Conservation (phyloP, 2,797 vertebrate species). For the Poecilia gillii region DNA sequence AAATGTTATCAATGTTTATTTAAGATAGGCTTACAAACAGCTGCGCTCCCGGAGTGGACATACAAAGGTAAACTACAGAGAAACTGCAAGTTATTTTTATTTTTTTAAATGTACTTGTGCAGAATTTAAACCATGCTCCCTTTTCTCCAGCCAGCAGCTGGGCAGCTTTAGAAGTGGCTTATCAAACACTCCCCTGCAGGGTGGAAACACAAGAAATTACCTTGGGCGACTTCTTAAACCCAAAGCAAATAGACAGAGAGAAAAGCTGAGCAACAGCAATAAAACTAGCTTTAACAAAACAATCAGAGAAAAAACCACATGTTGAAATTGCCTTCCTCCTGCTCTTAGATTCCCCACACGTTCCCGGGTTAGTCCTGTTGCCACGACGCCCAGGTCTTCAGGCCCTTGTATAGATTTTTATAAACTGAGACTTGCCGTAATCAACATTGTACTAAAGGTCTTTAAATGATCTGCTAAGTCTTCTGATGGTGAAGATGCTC, state of each 20-base stretch:
- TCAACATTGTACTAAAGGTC: slow-evolving; percentile 70
- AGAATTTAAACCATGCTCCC: slow-evolving; percentile 60
- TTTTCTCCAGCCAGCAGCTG: slow-evolving; percentile 39
- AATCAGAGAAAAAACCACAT: slow-evolving; percentile 62
- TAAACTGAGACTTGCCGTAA: slow-evolving; percentile 57
- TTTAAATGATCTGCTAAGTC: slow-evolving; percentile 78
- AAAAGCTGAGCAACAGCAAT: slow-evolving; percentile 75
- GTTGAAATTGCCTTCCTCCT: slow-evolving; percentile 64
- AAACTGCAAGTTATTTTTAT: slow-evolving; percentile 48
- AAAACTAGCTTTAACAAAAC: slow-evolving; percentile 76
- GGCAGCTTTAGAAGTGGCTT: slow-evolving; percentile 60
- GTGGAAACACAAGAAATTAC: slow-evolving; percentile 72
- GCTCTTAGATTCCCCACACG: slow-evolving; percentile 61
- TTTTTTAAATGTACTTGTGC: slow-evolving; percentile 46
- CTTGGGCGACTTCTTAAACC: slow-evolving; percentile 72
- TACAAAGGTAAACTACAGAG: slow-evolving; percentile 64
- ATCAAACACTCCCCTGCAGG: slow-evolving; percentile 67
- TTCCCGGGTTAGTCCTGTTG: slow-evolving; percentile 40
- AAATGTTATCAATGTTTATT: slow-evolving; percentile 67
- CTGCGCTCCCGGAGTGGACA: slow-evolving; percentile 54
- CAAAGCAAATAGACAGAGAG: slow-evolving; percentile 74
- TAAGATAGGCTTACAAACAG: slow-evolving; percentile 66
- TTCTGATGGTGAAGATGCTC: slow-evolving; percentile 67
- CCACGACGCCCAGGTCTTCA: slow-evolving; percentile 55
- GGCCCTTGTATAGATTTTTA: slow-evolving; percentile 69